These are phyloP conservation scores for Rhineura floridana DNA, from an alignment of 2,113 vertebrate species.

Conservation along the genomic window DNA sequence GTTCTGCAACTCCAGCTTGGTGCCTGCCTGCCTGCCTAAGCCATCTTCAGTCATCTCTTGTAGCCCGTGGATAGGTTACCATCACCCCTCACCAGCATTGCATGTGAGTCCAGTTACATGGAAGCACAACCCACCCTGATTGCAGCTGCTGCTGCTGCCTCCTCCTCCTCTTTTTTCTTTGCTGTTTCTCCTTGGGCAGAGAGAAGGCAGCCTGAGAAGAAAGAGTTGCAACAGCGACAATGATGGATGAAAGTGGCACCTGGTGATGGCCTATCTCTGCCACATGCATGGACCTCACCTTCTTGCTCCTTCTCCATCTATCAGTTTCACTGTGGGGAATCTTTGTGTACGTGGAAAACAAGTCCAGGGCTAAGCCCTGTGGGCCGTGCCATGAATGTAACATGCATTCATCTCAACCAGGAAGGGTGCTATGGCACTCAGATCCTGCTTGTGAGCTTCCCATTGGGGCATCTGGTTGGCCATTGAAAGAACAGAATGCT, in stretches of 20 bases:
- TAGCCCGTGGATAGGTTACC: background rate
- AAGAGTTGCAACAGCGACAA: background rate
- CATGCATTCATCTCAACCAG: too few species aligned
- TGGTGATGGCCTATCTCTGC: background rate
- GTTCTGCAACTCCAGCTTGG: background rate
- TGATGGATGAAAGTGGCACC: background rate
- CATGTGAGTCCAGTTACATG: background rate
- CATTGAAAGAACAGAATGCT: too few species aligned
- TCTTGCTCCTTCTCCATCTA: background rate
- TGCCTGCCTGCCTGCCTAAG: background rate
- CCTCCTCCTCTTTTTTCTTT: too few species aligned
- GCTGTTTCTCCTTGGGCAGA: background rate
- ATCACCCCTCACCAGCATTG: background rate
- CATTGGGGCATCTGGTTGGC: too few species aligned
- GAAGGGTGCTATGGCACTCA: too few species aligned
- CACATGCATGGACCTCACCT: too few species aligned
- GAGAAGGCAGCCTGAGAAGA: background rate
- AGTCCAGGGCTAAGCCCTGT: background rate
- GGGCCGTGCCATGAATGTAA: background rate
- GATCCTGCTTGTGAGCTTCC: too few species aligned
- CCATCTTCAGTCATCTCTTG: background rate
- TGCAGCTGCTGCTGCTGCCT: background rate
- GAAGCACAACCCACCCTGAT: background rate
- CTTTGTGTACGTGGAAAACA: background rate
- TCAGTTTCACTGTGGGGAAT: background rate